Conservation (phyloP, 2,888 invertebrate genomes). For the Danaus chrysippus region DNA sequence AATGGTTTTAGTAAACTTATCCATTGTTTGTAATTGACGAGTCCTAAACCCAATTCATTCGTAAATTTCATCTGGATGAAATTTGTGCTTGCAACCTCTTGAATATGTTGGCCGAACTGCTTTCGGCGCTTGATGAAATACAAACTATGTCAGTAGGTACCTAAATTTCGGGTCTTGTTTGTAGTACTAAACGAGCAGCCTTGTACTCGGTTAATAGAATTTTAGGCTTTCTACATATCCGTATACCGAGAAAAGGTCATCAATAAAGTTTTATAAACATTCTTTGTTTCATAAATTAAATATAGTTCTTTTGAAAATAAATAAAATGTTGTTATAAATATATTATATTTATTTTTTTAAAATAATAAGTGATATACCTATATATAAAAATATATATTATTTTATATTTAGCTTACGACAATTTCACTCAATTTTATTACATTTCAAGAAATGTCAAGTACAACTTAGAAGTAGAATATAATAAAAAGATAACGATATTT, state of each 20-base stretch:
- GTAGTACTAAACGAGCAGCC: conserved; percentile 57
- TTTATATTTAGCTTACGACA: no score
- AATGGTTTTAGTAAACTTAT: neutral
- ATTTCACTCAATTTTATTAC: no score
- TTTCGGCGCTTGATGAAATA: conserved; percentile 71
- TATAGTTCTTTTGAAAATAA: neutral
- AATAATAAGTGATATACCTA: no score
- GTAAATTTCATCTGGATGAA: conserved; percentile 46
- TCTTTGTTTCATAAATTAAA: neutral
- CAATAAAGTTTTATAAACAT: neutral
- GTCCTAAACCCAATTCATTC: conserved; percentile 18
- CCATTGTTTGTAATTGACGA: neutral
- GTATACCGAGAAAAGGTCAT: neutral
- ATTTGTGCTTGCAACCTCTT: conserved; percentile 54
- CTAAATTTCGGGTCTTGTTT: conserved; percentile 64
- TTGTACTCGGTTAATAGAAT: conserved; percentile 55
- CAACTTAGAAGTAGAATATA: no score
- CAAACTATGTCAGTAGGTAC: conserved; percentile 70
- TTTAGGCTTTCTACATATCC: conserved; percentile 39
- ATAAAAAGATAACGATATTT: no score
- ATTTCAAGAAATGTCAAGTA: no score
- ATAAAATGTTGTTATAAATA: neutral
- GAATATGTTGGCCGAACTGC: conserved; percentile 50
- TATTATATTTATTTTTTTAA: no score
- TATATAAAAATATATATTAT: no score